Evolutionary conservation across 2,797 vertebrate genomes (phyloP).

Genomic region (Otolemur crassicaudatus): DNA sequence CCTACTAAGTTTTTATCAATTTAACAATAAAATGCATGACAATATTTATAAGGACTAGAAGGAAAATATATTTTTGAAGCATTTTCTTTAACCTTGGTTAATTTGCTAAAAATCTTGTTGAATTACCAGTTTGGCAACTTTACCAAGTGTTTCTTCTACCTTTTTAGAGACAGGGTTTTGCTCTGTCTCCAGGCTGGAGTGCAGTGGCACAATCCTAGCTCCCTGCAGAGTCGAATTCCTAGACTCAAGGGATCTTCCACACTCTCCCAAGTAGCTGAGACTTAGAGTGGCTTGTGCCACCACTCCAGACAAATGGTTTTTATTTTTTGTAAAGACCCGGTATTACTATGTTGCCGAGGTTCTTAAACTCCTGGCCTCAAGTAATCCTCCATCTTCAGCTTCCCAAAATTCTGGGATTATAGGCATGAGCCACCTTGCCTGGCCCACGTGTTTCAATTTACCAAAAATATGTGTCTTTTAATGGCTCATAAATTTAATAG

Average conservation of each 20-base stretch:
- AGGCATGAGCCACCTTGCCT: not conserved
- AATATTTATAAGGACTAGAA: not conserved
- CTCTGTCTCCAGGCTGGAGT: not conserved
- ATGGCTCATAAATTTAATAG: not conserved
- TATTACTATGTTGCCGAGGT: not conserved
- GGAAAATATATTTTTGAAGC: not conserved
- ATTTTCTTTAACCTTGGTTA: constrained; percentile 30
- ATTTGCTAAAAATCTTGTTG: constrained; percentile 14
- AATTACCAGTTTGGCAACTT: constrained; percentile 24
- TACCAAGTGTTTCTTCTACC: not conserved
- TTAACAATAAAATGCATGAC: not conserved
- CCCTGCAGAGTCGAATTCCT: not conserved
- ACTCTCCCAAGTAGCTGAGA: not conserved
- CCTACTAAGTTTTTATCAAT: constrained; percentile 7
- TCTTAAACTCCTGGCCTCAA: not conserved
- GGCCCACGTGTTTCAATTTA: not conserved
- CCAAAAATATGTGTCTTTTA: not conserved
- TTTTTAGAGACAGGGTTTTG: not conserved
- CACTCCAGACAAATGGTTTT: not conserved
- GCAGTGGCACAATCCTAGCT: not conserved
- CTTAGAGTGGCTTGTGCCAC: not conserved
- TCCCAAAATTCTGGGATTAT: too few relatives aligned
- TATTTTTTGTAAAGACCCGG: not conserved
- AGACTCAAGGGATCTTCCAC: not conserved
- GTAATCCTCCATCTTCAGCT: not conserved